Base-by-base conservation (phyloP, 2,797 vertebrate genomes). In the Characodon lateralis region DNA sequence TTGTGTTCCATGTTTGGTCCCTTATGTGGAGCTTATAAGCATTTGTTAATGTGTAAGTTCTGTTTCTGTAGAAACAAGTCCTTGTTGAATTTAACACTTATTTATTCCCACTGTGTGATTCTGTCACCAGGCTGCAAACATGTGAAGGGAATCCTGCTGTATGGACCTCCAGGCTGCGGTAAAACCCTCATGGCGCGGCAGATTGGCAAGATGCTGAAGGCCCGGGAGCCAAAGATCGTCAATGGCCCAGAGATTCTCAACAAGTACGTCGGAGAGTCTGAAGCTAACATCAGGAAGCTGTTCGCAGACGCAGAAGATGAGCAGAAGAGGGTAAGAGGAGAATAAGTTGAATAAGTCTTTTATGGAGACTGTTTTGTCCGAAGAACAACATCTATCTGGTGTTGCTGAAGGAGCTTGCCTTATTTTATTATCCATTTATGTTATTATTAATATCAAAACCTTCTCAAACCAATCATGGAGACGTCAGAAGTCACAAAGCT, bases 221-320 rank as follows among this genome's bases (percentile, higher is more conserved):
- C 98, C 78, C 96, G 98, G 1, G 98, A 99, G 81, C 98, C 98
- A 0, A 99, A 99, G 93, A 92, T 99, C 24, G 98, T 99, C 84
- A 99, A 99, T 0, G 98, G 98, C 2, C 98, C 98, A 0, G 98
- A 99, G 87, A 99, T 99, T 89, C 97, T 99, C 80, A 99, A 99
- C 92, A 99, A 99, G 69, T 99, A 98, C 0, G 98, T 99, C 9
- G 98, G 98, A 0, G 98, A 99, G 88, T 99, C 98, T 0, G 98
- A 99, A 85, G 98, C 98, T 80, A 99, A 99, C 94, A 98, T 99
- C 91, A 94, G 98, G 65, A 99, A 99, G 86, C 96, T 99, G 83
- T 99, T 99, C 18, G 98, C 98, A 4, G 98, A 99, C 6, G 98
- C 98, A 0, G 98, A 99, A 88, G 98, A 99, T 0, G 98, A 99